Evolutionary conservation across 1,140 invertebrate species (phyloP).

Genomic region (Macrobrachium rosenbergii): DNA sequence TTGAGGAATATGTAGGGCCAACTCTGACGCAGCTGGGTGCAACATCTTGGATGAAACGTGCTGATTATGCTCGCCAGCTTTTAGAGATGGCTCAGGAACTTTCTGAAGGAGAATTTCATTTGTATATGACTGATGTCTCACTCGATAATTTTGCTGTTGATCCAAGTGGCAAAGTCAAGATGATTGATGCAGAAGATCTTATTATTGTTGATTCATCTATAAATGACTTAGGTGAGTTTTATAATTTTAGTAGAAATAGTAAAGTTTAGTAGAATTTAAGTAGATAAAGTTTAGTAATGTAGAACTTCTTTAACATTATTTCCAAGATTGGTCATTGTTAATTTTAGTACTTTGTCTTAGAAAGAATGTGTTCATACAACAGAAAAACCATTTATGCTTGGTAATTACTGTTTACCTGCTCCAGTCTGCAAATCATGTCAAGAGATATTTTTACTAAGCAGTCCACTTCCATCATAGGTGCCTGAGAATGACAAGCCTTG

Average conservation of each 20-base stretch:
- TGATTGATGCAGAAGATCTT: conserved; percentile 72
- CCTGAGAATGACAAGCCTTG: too few species aligned
- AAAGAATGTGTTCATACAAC: too few species aligned
- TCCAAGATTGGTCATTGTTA: too few species aligned
- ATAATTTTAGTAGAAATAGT: not conserved
- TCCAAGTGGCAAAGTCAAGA: conserved; percentile 68
- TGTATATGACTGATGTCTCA: conserved; percentile 72
- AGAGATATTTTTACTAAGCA: too few species aligned
- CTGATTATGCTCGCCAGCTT: conserved; percentile 70
- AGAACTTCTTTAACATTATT: too few species aligned
- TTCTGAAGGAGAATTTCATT: conserved; percentile 69
- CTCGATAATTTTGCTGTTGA: conserved; percentile 71
- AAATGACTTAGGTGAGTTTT: conserved; percentile 38
- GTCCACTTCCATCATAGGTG: too few species aligned
- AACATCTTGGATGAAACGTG: conserved; percentile 69
- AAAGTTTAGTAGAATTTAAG: not conserved
- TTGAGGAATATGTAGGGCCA: conserved; percentile 70
- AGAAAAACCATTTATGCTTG: too few species aligned
- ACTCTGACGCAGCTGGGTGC: conserved; percentile 69
- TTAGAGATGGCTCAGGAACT: conserved; percentile 70
- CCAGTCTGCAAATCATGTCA: too few species aligned
- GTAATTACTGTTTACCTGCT: too few species aligned
- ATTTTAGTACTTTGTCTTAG: too few species aligned
- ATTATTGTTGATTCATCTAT: conserved; percentile 70
- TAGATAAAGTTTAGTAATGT: too few species aligned